These are phyloP conservation scores for Rhinatrema bivittatum DNA, from an alignment of 2,797 vertebrate species.

Conservation along the genomic window DNA sequence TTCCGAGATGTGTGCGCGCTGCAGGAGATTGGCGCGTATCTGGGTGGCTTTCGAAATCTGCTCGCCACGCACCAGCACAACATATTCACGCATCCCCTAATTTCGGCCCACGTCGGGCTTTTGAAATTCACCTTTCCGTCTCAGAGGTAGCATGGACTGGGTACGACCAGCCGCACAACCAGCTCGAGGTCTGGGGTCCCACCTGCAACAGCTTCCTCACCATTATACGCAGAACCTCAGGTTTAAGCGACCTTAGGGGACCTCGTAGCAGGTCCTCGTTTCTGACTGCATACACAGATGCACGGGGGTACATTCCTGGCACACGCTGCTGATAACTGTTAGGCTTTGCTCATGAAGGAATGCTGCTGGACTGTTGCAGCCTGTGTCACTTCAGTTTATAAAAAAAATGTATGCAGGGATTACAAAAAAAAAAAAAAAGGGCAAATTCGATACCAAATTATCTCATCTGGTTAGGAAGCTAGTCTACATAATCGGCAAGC, in stretches of 20 bases:
- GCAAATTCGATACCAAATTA: no score
- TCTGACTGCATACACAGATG: conserved; percentile 28
- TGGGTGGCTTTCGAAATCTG: no score
- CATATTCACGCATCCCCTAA: no score
- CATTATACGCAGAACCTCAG: conserved; percentile 35
- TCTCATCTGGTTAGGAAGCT: no score
- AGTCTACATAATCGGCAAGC: no score
- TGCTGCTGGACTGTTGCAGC: conserved; percentile 16
- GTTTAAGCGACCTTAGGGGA: conserved; percentile 46
- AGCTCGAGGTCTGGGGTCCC: conserved; percentile 21
- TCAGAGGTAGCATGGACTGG: no score
- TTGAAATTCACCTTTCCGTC: no score
- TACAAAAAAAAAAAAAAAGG: no score
- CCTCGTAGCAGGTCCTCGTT: conserved; percentile 26
- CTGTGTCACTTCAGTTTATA: conserved; percentile 25
- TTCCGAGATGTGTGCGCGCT: no score
- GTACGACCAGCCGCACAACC: conserved; percentile 7
- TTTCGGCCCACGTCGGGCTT: no score
- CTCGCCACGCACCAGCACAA: no score
- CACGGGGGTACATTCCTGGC: conserved; percentile 16
- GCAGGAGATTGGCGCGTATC: no score
- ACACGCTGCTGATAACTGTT: conserved; percentile 23
- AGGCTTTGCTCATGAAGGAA: conserved; percentile 21
- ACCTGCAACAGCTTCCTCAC: conserved; percentile 30
- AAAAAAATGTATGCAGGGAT: conserved; percentile 2